phyloP scores from a whole-genome alignment of 2,113 vertebrate species.

The Chaenocephalus aceratus region DNA sequence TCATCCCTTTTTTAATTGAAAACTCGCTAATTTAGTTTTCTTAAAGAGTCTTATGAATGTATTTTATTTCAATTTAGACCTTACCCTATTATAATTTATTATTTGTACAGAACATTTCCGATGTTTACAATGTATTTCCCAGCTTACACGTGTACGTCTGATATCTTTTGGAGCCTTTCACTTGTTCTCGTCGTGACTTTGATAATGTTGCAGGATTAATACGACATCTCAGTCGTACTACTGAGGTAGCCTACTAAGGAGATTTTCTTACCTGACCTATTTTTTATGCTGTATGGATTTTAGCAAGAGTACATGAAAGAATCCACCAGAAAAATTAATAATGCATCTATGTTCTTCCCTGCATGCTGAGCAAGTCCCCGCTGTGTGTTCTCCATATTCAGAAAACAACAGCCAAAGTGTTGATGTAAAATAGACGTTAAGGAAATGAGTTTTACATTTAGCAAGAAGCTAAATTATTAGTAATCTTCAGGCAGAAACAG shows the following conservation, averaged over 20 bases:
- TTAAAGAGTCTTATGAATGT: too few species aligned
- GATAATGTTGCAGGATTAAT: constrained; percentile 24
- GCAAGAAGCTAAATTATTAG: not conserved
- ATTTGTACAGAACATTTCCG: constrained; percentile 35
- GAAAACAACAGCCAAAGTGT: constrained; percentile 6
- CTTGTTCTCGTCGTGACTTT: not conserved
- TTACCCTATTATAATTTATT: constrained; percentile 8
- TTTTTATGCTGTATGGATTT: constrained; percentile 28
- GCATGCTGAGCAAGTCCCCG: constrained; percentile 11
- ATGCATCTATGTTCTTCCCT: constrained; percentile 23
- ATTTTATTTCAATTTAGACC: too few species aligned
- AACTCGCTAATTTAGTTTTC: too few species aligned
- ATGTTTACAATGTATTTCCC: constrained; percentile 20
- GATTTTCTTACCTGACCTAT: constrained; percentile 42
- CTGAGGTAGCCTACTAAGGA: not conserved
- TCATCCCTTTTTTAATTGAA: too few species aligned
- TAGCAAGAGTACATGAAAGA: constrained; percentile 31
- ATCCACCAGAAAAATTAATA: constrained; percentile 51
- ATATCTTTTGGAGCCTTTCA: constrained; percentile 21
- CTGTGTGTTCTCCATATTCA: constrained; percentile 1
- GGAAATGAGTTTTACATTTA: not conserved
- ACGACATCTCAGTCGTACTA: not conserved
- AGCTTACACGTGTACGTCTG: constrained; percentile 10
- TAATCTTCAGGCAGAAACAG: not conserved
- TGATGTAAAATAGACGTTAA: not conserved